A percentile compares a stretch with the other conserved stretches of the same genome.
Evolutionary conservation across 2,888 invertebrate genomes (phyloP).

Genomic region (Dione vanillae): DNA sequence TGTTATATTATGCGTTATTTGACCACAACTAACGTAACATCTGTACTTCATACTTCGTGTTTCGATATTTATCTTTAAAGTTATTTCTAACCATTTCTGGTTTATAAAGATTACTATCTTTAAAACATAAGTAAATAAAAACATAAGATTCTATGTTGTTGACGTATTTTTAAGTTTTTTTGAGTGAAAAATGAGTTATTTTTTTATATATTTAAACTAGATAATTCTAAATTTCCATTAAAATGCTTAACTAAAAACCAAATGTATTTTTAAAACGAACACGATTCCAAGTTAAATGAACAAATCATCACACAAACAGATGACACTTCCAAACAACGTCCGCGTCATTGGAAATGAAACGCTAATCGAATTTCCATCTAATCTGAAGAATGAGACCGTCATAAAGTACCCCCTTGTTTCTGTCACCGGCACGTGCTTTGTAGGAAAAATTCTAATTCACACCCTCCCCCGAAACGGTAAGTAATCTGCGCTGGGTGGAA

Average conservation of each 20-base stretch:
- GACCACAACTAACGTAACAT: too few relatives aligned
- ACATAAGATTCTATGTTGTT: too few relatives aligned
- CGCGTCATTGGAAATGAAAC: conserved; percentile 52
- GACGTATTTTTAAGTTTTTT: too few relatives aligned
- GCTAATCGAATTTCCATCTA: conserved; percentile 65
- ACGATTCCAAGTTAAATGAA: conserved; percentile 13
- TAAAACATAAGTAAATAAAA: too few relatives aligned
- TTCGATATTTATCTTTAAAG: too few relatives aligned
- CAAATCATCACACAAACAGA: conserved; percentile 18
- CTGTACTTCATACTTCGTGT: too few relatives aligned
- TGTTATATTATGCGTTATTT: too few relatives aligned
- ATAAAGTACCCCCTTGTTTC: conserved; percentile 64
- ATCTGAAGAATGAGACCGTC: conserved; percentile 68
- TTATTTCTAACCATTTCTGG: too few relatives aligned
- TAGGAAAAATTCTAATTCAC: conserved; percentile 66
- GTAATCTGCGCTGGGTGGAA: conserved; percentile 59
- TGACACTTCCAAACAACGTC: conserved; percentile 40
- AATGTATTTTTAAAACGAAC: neutral
- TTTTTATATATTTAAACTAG: too few relatives aligned
- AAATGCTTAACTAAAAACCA: neutral
- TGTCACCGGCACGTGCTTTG: conserved; percentile 66
- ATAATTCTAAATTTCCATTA: too few relatives aligned
- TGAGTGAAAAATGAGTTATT: too few relatives aligned
- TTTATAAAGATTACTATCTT: too few relatives aligned
- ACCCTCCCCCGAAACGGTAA: conserved; percentile 56